Percentiles rank a stretch among this genome's conserved stretches.
Evolutionary conservation across 2,888 invertebrate genomes (phyloP).

Genomic region (Drosophila cracens): DNA sequence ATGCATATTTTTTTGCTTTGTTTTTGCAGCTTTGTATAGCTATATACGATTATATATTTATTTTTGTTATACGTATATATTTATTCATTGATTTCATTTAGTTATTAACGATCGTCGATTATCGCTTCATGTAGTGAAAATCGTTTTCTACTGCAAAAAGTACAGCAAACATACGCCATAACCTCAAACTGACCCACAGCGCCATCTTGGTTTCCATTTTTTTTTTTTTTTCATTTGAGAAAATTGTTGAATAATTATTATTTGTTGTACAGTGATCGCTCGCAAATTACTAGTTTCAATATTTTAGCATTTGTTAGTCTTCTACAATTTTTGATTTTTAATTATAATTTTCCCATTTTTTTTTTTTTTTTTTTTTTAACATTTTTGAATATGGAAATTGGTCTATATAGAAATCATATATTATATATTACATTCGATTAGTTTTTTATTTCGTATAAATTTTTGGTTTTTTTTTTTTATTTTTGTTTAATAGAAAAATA

Average conservation of each 20-base stretch:
- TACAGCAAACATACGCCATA: constrained; percentile 20
- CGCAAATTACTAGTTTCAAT: neutral
- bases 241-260: constrained; percentile 2
- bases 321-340: neutral
- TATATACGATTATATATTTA: constrained; percentile 7
- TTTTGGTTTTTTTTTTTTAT: neutral
- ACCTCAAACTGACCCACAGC: constrained; percentile 10
- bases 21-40: constrained; percentile 13
- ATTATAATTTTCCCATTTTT: neutral
- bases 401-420: constrained; percentile 14
- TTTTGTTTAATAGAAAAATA: constrained; percentile 5
- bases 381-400: constrained; percentile 7
- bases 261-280: constrained; percentile 9
- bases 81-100: constrained; percentile 34
- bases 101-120: constrained; percentile 22
- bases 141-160: constrained; percentile 37
- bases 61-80: constrained; percentile 17
- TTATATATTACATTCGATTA: constrained; percentile 6
- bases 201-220: neutral
- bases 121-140: constrained; percentile 40
- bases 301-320: neutral
- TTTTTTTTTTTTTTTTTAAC: neutral
- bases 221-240: neutral
- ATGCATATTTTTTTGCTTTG: neutral
- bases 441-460: neutral